Conservation (phyloP, 2,113 vertebrate species). For the Nyctibius bracteatus region DNA sequence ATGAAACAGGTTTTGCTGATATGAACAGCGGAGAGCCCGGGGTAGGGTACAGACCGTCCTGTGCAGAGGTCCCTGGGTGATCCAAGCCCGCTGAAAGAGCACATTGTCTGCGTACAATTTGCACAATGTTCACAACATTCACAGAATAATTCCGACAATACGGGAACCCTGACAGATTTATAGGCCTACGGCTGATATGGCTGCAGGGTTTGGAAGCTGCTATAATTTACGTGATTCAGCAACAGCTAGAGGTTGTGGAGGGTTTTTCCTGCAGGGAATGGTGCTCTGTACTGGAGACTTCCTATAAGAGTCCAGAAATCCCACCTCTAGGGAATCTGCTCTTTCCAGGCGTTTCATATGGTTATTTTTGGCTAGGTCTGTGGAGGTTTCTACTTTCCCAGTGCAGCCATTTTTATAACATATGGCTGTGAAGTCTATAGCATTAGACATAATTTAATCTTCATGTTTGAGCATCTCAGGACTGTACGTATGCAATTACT, state of each 20-base stretch:
- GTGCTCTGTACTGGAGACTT: neutral
- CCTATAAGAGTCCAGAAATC: neutral
- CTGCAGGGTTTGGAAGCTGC: neutral
- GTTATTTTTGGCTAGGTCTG: constrained; percentile 54
- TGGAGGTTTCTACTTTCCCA: constrained; percentile 35
- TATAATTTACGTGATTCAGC: neutral
- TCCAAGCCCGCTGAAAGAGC: neutral
- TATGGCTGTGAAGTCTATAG: constrained; percentile 3
- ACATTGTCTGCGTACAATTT: neutral
- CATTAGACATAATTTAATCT: neutral
- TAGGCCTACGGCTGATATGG: neutral
- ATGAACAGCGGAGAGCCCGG: neutral
- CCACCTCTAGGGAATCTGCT: constrained; percentile 20
- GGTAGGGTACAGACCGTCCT: neutral
- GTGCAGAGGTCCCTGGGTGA: neutral
- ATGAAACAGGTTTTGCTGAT: neutral
- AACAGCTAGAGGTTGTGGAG: neutral
- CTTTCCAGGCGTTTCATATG: constrained; percentile 13
- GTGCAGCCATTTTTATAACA: constrained; percentile 31
- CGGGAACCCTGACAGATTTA: neutral
- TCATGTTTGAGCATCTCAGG: neutral
- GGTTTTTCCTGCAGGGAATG: neutral
- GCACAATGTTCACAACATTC: neutral
- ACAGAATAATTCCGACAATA: neutral
- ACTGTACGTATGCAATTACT: neutral